phyloP scores from a whole-genome alignment of 2,888 invertebrate genomes.

The Chaetogeoica ovagalla region DNA sequence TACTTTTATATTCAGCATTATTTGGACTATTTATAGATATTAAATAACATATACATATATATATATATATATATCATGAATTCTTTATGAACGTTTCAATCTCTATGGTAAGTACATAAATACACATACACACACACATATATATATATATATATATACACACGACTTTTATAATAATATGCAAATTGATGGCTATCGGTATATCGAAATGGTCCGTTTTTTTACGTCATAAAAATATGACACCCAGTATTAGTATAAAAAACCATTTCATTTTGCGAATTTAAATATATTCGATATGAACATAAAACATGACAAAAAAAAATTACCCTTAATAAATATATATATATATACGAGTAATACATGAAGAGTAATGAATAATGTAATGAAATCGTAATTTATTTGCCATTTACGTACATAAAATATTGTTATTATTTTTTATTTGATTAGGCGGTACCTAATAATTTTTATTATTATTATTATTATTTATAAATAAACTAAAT shows the following conservation, averaged over 20 bases:
- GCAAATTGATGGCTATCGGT: background rate
- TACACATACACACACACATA: too few relatives aligned
- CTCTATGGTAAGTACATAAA: background rate
- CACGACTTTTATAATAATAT: background rate
- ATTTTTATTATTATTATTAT: too few relatives aligned
- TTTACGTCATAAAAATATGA: conserved; percentile 7
- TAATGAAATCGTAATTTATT: background rate
- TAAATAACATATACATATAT: background rate
- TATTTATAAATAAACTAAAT: background rate
- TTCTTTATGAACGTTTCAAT: background rate
- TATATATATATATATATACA: conserved; percentile 8
- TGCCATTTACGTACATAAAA: background rate
- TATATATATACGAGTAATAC: background rate
- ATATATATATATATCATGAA: conserved; percentile 39
- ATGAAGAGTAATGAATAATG: background rate
- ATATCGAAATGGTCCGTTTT: background rate
- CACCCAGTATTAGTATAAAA: conserved; percentile 7
- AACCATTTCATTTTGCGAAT: background rate
- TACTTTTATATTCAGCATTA: conserved; percentile 11
- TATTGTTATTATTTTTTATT: background rate
- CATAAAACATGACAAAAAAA: background rate
- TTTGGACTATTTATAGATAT: conserved; percentile 24
- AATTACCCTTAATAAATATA: conserved; percentile 2
- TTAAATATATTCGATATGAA: conserved; percentile 1
- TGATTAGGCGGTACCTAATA: background rate